Conservation (phyloP, 2,797 vertebrate genomes). For the Notamacropus eugenii region DNA sequence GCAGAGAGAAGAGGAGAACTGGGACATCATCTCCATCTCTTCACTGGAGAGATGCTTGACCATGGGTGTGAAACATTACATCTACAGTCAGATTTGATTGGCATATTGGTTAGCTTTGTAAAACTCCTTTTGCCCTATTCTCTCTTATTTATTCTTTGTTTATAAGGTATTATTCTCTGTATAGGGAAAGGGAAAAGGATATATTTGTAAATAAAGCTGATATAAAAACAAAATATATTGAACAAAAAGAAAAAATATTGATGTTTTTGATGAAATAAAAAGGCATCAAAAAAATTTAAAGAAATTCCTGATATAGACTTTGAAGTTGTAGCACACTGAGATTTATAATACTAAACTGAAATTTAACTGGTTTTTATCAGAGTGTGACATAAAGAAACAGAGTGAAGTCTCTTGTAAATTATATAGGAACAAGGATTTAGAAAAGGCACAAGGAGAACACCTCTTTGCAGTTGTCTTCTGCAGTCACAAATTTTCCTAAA, state of each 20-base stretch:
- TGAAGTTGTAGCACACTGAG: not conserved
- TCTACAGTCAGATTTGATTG: too few species aligned
- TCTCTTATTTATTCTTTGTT: not conserved
- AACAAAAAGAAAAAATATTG: not conserved
- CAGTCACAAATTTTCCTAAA: not conserved
- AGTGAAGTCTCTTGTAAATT: not conserved
- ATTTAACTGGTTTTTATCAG: not conserved
- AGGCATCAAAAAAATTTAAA: not conserved
- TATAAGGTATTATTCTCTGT: not conserved
- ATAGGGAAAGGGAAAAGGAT: not conserved
- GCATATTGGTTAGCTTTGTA: too few species aligned
- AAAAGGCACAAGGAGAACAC: not conserved
- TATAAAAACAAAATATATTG: not conserved
- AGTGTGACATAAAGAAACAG: not conserved
- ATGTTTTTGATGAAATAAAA: not conserved
- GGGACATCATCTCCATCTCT: not conserved
- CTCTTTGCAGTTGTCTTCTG: not conserved
- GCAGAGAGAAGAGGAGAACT: not conserved
- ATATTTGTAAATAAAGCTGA: not conserved
- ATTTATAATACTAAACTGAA: not conserved
- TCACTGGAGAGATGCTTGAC: not conserved
- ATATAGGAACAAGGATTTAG: not conserved
- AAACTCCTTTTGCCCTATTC: not conserved
- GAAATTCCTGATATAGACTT: not conserved
- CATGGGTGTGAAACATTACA: too few species aligned